These are phyloP conservation scores for Characodon lateralis DNA, from an alignment of 2,797 vertebrate genomes.

Conservation along the genomic window DNA sequence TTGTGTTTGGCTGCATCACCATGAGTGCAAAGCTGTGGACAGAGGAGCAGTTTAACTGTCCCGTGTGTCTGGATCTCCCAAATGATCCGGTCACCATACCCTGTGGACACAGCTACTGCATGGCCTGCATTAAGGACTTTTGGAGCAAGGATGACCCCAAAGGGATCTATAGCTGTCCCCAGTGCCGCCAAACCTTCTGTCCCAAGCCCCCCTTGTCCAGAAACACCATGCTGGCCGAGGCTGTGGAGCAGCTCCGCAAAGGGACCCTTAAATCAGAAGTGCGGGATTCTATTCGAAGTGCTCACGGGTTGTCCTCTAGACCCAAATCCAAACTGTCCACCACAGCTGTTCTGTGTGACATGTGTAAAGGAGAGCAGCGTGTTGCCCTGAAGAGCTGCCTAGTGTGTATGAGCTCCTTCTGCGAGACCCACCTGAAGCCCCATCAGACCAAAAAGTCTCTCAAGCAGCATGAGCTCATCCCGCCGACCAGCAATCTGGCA, in stretches of 20 bases:
- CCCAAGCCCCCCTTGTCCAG: constrained; percentile 78
- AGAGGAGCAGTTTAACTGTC: constrained; percentile 87
- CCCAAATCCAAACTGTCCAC: constrained; percentile 50
- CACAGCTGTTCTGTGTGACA: constrained; percentile 70
- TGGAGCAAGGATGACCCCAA: constrained; percentile 80
- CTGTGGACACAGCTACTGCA: constrained; percentile 87
- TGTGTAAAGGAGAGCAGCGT: constrained; percentile 70
- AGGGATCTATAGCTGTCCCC: constrained; percentile 81
- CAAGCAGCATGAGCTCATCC: constrained; percentile 80
- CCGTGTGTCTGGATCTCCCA: constrained; percentile 83
- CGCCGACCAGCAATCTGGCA: constrained; percentile 70
- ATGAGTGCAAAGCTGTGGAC: constrained; percentile 80
- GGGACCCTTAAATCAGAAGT: constrained; percentile 56
- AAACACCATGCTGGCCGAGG: constrained; percentile 86
- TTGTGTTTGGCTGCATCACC: background rate
- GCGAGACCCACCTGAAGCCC: constrained; percentile 79
- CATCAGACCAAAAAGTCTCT: constrained; percentile 75
- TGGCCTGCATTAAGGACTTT: constrained; percentile 82
- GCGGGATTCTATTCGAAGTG: constrained; percentile 68
- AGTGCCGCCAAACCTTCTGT: constrained; percentile 80
- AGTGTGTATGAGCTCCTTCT: constrained; percentile 82
- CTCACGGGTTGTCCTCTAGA: constrained; percentile 23
- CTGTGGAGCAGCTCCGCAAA: constrained; percentile 81
- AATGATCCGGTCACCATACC: constrained; percentile 83
- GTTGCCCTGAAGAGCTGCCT: constrained; percentile 80